Evolutionary conservation across 2,888 invertebrate genomes (phyloP).

Genomic region (Rotaria socialis): DNA sequence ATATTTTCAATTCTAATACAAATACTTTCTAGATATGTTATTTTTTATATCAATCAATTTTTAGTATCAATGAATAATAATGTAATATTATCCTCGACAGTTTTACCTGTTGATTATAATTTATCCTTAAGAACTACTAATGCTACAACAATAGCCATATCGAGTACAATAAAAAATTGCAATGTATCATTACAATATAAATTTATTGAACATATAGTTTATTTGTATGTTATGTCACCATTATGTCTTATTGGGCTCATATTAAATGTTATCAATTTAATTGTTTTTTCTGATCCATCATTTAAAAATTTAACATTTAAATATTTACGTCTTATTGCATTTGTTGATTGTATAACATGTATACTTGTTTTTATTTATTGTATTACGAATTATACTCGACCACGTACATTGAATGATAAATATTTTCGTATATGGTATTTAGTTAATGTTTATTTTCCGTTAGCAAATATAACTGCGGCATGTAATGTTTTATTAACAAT

Average conservation of each 20-base stretch:
- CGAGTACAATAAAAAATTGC: not conserved
- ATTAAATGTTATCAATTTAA: conserved; percentile 41
- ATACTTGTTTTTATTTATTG: conserved; percentile 43
- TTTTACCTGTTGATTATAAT: not conserved
- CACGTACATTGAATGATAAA: conserved; percentile 41
- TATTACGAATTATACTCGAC: conserved; percentile 43
- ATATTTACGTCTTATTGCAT: conserved; percentile 43
- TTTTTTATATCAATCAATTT: not conserved
- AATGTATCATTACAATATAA: not conserved
- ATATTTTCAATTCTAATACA: too few species aligned
- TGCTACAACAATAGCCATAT: not conserved
- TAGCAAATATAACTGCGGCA: conserved; percentile 43
- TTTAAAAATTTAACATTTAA: conserved; percentile 46
- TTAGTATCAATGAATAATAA: not conserved
- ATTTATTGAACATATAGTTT: not conserved
- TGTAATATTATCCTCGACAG: not conserved
- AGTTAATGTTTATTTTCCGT: conserved; percentile 43
- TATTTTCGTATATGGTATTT: conserved; percentile 41
- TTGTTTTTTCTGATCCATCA: conserved; percentile 40
- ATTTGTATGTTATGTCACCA: conserved; percentile 45
- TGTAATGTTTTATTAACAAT: conserved; percentile 43
- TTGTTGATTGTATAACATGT: conserved; percentile 44
- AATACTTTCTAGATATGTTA: not conserved
- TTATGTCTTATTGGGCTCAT: conserved; percentile 42
- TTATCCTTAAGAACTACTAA: not conserved